Evolutionary conservation across 2,797 vertebrate species (phyloP), one percentile per base, ranked within the genome.

Genomic region (Gobio occitaniae): DNA sequence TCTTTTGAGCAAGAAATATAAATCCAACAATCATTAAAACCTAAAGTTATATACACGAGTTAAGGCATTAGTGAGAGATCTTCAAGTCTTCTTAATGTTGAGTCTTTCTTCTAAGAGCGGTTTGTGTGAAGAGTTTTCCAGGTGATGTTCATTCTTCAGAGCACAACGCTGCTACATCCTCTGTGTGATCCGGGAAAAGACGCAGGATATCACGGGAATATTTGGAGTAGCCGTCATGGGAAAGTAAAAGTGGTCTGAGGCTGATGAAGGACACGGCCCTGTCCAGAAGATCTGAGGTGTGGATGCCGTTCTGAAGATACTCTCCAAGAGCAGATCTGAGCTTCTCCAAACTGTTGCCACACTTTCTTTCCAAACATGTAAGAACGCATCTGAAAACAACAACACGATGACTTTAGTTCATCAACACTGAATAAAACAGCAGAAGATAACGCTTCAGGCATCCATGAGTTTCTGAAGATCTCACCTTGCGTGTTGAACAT

Each of bases 191-290:
- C 0, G 94, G 92, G 38, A 93, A 94, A 29, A 95, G 88, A 0
- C 93, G 92, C n/a, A 95, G 85, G 81, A 95, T 87, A 88, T 95
- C 93, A 72, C 94, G 88, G 16, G 93, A 91, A 52, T 90, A 94
- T 89, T 89, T 94, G 86, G 94, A 94, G 91, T 95, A 95, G 72
- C 95, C 94, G 7, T 80, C 91, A 87, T 91, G 93, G 5, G 92
- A 91, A 70, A 95, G 90, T 79, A 94, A 88, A 17, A 90, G 91
- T 88, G 92, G 94, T 63, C 90, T 94, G 85, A 95, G 25, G 0
- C 92, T 93, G 87, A 95, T 90, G 79, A 95, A 89, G 6, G 91
- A 93, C 84, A 93, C 89, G 0, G 92, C 94, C 81, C 93, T 96
- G 80, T 95, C 95, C 91, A 94, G 82, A 83, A 95, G 82, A 54